Conservation (phyloP, 2,888 invertebrate species). For the Litoditis marina region DNA sequence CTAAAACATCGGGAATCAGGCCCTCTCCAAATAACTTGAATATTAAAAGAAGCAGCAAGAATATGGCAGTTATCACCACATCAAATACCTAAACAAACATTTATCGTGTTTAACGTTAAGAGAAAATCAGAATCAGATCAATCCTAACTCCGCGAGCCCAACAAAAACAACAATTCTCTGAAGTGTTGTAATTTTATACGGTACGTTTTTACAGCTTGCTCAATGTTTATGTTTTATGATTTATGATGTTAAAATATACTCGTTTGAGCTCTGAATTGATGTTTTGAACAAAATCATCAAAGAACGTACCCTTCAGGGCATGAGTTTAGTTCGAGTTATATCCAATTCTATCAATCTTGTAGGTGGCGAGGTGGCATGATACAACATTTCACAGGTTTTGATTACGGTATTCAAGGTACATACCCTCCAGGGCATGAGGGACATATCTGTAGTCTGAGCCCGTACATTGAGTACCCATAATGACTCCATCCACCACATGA, state of each 20-base stretch:
- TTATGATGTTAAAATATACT: no score
- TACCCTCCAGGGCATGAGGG: constrained; percentile 41
- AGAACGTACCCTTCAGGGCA: no score
- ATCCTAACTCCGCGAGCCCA: no score
- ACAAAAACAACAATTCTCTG: no score
- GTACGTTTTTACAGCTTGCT: no score
- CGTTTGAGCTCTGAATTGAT: no score
- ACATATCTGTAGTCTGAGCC: constrained; percentile 29
- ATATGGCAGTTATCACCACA: constrained; percentile 29
- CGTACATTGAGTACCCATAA: constrained; percentile 40
- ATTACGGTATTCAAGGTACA: neutral
- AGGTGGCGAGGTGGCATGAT: neutral
- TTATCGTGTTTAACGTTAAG: no score
- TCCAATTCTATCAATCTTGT: neutral
- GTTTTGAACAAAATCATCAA: no score
- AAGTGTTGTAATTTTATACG: no score
- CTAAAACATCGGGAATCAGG: constrained; percentile 16
- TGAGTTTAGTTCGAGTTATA: no score
- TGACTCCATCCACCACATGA: constrained; percentile 53
- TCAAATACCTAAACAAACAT: constrained; percentile 42
- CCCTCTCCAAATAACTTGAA: constrained; percentile 36
- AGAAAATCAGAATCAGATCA: no score
- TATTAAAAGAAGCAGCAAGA: constrained; percentile 38
- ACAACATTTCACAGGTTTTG: neutral
- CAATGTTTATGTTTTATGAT: no score